phyloP scores from a whole-genome alignment of 92 coral and sea anemone genomes.

The Chrysogorgia sp. region DNA sequence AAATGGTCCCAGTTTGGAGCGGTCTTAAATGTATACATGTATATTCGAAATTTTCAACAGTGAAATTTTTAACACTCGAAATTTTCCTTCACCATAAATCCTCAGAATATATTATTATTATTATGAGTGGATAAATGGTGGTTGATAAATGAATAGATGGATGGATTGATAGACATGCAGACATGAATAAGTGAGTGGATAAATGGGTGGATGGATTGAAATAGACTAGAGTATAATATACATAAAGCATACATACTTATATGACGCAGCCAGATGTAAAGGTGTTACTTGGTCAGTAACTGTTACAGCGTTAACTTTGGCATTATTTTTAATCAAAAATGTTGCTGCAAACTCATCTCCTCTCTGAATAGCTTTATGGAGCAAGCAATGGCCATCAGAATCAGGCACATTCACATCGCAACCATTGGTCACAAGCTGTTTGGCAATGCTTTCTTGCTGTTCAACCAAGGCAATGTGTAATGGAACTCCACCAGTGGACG shows the following conservation, averaged over 20 bases:
- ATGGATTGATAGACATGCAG: neutral
- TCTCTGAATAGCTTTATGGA: conserved; percentile 77
- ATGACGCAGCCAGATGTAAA: conserved; percentile 87
- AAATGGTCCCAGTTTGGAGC: no score
- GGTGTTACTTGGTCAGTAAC: conserved; percentile 81
- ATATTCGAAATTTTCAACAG: no score
- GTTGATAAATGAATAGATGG: neutral
- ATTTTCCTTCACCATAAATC: no score
- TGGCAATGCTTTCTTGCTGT: conserved; percentile 90
- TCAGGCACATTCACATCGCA: conserved; percentile 92
- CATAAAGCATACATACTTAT: conserved; percentile 71
- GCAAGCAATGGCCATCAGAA: conserved; percentile 73
- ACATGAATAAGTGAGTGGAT: neutral
- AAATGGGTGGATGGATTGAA: neutral
- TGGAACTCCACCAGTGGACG: conserved; percentile 88
- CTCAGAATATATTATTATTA: no score
- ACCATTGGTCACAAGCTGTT: conserved; percentile 80
- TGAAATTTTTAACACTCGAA: neutral
- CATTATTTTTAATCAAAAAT: conserved; percentile 86
- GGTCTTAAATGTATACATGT: no score
- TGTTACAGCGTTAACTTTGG: conserved; percentile 83
- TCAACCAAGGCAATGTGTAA: conserved; percentile 83
- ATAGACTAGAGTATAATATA: neutral
- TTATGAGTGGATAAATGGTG: neutral
- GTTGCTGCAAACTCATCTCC: conserved; percentile 95